Evolutionary conservation across 2,797 vertebrate species (phyloP).

Genomic region (Lophius americanus): DNA sequence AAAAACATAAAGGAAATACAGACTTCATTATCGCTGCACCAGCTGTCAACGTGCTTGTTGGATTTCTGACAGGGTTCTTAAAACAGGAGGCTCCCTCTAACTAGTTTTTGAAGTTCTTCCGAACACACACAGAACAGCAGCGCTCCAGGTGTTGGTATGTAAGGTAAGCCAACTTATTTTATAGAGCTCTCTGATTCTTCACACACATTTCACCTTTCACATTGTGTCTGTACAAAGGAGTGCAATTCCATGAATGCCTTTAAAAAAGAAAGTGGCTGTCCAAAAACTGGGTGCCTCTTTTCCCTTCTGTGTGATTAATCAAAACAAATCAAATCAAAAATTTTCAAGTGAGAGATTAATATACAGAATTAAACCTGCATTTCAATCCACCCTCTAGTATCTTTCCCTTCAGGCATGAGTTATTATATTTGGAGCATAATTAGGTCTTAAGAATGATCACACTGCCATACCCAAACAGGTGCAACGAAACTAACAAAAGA

Average conservation of each 20-base stretch:
- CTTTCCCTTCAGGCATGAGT: neutral
- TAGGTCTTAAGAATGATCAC: neutral
- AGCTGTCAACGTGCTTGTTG: too few relatives aligned
- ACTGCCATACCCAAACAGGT: slow-evolving; percentile 9
- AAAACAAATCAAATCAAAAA: neutral
- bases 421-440: slow-evolving; percentile 2
- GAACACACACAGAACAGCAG: too few relatives aligned
- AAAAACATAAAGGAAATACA: too few relatives aligned
- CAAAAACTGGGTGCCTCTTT: neutral
- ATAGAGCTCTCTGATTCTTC: neutral
- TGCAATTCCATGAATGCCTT: neutral
- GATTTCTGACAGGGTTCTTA: too few relatives aligned
- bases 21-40: too few relatives aligned
- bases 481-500: slow-evolving; percentile 15
- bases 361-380: neutral
- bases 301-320: neutral
- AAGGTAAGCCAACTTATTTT: too few relatives aligned
- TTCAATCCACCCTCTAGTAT: neutral
- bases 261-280: neutral
- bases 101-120: neutral
- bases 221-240: neutral
- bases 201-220: neutral
- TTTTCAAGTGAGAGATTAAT: neutral
- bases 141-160: too few relatives aligned
- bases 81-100: neutral